Evolutionary conservation across 2,888 invertebrate genomes (phyloP).

Genomic region (Lasioglossum villosulum): DNA sequence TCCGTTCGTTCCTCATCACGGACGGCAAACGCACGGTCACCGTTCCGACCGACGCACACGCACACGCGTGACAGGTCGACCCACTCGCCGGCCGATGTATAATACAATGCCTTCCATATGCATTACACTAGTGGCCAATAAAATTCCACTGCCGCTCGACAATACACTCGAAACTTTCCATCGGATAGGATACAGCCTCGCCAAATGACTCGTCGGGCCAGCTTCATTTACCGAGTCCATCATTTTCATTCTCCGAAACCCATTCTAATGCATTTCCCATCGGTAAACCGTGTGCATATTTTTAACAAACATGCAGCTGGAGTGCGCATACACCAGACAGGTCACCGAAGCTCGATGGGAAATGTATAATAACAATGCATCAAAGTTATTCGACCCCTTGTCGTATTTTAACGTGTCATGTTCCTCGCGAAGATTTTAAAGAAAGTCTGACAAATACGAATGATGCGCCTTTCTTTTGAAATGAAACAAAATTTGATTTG

Average conservation of each 20-base stretch:
- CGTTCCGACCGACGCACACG: neutral
- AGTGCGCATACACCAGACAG: too few relatives aligned
- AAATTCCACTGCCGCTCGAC: neutral
- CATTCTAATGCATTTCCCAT: neutral
- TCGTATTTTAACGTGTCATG: too few relatives aligned
- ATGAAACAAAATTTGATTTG: too few relatives aligned
- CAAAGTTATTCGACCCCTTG: too few relatives aligned
- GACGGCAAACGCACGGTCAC: slow-evolving; percentile 30
- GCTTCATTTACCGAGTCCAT: neutral
- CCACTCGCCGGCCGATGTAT: neutral
- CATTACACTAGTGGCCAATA: slow-evolving; percentile 3
- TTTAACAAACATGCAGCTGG: too few relatives aligned
- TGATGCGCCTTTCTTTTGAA: too few relatives aligned
- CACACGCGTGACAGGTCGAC: neutral
- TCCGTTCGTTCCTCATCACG: slow-evolving; percentile 65
- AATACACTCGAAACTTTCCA: neutral
- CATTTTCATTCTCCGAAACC: neutral
- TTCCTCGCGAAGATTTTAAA: too few relatives aligned
- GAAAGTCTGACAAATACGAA: too few relatives aligned
- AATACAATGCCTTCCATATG: slow-evolving; percentile 1
- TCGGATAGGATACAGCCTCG: neutral
- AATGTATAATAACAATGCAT: too few relatives aligned
- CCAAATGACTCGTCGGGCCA: neutral
- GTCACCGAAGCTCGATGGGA: too few relatives aligned
- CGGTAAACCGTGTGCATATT: neutral